Evolutionary conservation across 2,888 invertebrate species (phyloP).

Genomic region (Microdon myrmicae): DNA sequence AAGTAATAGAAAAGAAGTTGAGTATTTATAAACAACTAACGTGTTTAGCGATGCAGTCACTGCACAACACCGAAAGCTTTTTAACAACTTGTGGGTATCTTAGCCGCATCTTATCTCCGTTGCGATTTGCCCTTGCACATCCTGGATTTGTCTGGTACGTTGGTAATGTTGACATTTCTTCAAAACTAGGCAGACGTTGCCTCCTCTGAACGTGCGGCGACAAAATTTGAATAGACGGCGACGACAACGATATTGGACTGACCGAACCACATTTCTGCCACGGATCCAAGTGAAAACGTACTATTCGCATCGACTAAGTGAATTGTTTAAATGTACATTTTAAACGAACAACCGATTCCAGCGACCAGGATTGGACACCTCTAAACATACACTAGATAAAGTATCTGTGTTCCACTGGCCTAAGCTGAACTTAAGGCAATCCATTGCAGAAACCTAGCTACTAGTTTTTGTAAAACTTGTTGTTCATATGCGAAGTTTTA

Average conservation of each 20-base stretch:
- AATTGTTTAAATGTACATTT: slow-evolving; percentile 22
- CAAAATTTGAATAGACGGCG: slow-evolving; percentile 61
- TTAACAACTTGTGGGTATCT: slow-evolving; percentile 68
- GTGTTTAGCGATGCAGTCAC: slow-evolving; percentile 70
- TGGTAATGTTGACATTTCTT: slow-evolving; percentile 56
- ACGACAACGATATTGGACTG: slow-evolving; percentile 62
- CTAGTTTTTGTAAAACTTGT: slow-evolving; percentile 44
- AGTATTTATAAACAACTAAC: slow-evolving; percentile 64
- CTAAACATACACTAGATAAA: slow-evolving; percentile 59
- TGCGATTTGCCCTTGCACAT: slow-evolving; percentile 32
- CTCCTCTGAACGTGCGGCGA: slow-evolving; percentile 64
- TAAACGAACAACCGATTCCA: slow-evolving; percentile 4
- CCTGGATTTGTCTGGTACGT: slow-evolving; percentile 40
- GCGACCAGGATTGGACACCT: slow-evolving; percentile 49
- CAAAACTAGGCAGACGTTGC: slow-evolving; percentile 63
- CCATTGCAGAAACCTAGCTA: neutral
- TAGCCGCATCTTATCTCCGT: slow-evolving; percentile 59
- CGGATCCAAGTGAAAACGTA: slow-evolving; percentile 66
- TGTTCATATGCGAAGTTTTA: slow-evolving; percentile 6
- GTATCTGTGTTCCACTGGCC: slow-evolving; percentile 23
- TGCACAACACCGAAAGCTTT: slow-evolving; percentile 69
- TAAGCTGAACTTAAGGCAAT: slow-evolving; percentile 2
- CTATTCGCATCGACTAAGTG: slow-evolving; percentile 62
- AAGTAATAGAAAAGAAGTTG: too few relatives aligned
- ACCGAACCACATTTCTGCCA: slow-evolving; percentile 65